phyloP scores from a whole-genome alignment of 2,888 invertebrate species.

The Hypercompe scribonia region DNA sequence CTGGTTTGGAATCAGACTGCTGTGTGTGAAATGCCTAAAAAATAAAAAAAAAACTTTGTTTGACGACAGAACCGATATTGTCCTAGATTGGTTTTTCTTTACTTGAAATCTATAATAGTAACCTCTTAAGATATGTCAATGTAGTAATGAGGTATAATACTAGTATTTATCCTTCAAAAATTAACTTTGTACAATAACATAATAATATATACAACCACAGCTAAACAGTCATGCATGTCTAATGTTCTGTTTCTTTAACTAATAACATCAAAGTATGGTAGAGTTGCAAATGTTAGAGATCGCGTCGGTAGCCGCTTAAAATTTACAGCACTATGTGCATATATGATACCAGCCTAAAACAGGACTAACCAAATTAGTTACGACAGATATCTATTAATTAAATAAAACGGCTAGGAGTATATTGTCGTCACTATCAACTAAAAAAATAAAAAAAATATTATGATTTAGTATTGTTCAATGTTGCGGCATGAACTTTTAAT shows the following conservation, averaged over 20 bases:
- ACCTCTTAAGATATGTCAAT: neutral
- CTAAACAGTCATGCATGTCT: neutral
- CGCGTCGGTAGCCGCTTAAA: neutral
- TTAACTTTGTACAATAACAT: neutral
- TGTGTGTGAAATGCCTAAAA: too few species aligned
- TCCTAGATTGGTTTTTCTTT: too few species aligned
- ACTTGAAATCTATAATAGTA: neutral
- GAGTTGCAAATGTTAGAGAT: neutral
- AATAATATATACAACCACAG: neutral
- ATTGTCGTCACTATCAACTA: too few species aligned
- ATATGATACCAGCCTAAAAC: neutral
- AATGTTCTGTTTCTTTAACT: neutral
- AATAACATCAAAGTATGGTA: neutral
- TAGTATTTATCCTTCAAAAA: neutral
- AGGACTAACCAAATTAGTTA: neutral
- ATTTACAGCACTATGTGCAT: neutral
- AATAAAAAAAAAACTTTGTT: neutral
- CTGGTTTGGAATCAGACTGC: too few species aligned
- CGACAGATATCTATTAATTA: too few species aligned
- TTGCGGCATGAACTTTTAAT: neutral
- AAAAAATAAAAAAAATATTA: neutral
- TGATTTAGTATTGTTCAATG: neutral
- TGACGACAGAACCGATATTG: neutral
- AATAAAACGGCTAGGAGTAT: too few species aligned
- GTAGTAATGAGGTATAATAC: neutral